These are phyloP conservation scores for Laticauda colubrina DNA, from an alignment of 2,113 vertebrate species.

Conservation along the genomic window DNA sequence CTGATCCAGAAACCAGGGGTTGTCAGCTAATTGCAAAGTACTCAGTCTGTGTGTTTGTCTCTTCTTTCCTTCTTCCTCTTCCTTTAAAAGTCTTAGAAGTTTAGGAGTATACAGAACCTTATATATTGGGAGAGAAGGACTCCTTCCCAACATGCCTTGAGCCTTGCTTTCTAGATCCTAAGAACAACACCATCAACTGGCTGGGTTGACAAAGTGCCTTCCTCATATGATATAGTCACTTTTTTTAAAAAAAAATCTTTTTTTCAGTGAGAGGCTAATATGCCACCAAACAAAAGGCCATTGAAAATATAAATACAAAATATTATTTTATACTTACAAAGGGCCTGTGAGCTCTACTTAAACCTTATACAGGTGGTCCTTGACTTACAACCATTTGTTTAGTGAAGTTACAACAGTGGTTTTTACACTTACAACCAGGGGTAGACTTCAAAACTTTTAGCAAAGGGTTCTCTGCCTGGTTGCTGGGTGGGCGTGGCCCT, in stretches of 20 bases:
- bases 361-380: not conserved
- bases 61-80: not conserved
- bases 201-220: not conserved
- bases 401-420: too few relatives aligned
- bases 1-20: not conserved
- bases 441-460: too few relatives aligned
- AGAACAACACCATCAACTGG: not conserved
- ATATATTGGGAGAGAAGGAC: not conserved
- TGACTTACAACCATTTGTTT: too few relatives aligned
- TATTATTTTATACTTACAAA: not conserved
- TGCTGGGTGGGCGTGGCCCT: too few relatives aligned
- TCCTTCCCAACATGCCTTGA: not conserved
- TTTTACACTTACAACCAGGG: too few relatives aligned
- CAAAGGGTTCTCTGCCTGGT: too few relatives aligned
- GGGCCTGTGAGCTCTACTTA: not conserved
- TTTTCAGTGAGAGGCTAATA: not conserved
- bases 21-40: not conserved
- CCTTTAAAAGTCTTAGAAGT: not conserved
- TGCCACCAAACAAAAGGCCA: not conserved
- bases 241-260: not conserved
- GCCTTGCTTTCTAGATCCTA: not conserved
- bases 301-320: too few relatives aligned
- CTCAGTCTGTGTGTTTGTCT: not conserved
- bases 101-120: not conserved
- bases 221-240: not conserved